These are phyloP conservation scores for Sitta europaea DNA, from an alignment of 2,113 vertebrate species.

Conservation along the genomic window DNA sequence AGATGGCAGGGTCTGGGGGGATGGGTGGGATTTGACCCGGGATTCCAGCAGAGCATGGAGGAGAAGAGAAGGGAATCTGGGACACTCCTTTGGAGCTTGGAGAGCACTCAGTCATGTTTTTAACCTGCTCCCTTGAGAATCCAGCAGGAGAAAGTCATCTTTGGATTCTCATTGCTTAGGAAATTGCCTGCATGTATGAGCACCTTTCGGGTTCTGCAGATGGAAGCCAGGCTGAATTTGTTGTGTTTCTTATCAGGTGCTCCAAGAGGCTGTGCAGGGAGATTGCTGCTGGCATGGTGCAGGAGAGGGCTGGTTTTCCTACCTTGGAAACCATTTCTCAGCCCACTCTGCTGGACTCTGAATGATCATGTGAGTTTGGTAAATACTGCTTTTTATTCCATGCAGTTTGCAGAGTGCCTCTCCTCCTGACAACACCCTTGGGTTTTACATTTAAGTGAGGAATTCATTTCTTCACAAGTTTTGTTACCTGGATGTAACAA, in stretches of 20 bases:
- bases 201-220: neutral
- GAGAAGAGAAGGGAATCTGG: no score
- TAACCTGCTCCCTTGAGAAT: neutral
- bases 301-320: neutral
- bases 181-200: neutral
- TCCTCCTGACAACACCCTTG: neutral
- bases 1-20: accelerated
- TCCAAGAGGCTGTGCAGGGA: neutral
- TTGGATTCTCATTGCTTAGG: neutral
- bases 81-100: neutral
- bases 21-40: accelerated
- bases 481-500: accelerated
- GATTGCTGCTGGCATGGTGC: neutral
- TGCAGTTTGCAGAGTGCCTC: neutral
- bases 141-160: neutral
- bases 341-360: neutral
- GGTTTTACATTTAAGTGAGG: neutral
- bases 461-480: neutral
- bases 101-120: neutral
- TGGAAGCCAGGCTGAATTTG: neutral
- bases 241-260: neutral
- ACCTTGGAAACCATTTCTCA: neutral
- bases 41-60: no score
- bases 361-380: neutral
- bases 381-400: neutral